Evolutionary conservation across 2,113 vertebrate genomes (phyloP).

Genomic region (Rousettus leschenaultii): DNA sequence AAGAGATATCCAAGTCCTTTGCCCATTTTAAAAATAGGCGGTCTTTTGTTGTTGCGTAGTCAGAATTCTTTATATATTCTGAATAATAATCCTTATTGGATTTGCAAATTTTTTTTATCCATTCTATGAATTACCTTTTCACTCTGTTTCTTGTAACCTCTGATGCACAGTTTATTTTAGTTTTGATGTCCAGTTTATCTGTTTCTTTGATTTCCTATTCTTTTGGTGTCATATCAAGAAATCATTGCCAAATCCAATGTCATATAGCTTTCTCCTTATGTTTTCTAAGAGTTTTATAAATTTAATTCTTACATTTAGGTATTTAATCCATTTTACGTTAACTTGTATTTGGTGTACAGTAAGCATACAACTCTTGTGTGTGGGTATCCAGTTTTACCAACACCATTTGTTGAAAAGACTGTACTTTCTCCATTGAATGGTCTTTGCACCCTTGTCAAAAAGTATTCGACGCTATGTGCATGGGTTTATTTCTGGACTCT

Average conservation of each 20-base stretch:
- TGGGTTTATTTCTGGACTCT: not conserved
- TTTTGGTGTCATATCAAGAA: not conserved
- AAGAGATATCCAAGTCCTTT: not conserved
- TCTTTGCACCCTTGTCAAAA: not conserved
- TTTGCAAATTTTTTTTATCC: not conserved
- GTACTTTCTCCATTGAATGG: not conserved
- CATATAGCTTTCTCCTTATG: not conserved
- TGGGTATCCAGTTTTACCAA: not conserved
- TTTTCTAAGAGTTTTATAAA: not conserved
- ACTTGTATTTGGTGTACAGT: not conserved
- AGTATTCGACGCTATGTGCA: not conserved
- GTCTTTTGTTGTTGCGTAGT: not conserved
- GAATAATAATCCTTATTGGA: not conserved
- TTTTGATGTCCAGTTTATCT: not conserved
- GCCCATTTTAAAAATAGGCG: not conserved
- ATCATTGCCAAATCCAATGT: not conserved
- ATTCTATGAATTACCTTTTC: not conserved
- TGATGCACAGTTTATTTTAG: not conserved
- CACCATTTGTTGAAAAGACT: not conserved
- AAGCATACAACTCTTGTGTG: not conserved
- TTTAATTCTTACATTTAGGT: not conserved
- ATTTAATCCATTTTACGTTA: not conserved
- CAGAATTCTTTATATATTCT: not conserved
- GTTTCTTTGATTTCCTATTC: not conserved
- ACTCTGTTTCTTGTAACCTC: not conserved